Evolutionary conservation across 1,140 invertebrate genomes (phyloP), one percentile per base, ranked within the genome.

Genomic region (Drosophila mayri): DNA sequence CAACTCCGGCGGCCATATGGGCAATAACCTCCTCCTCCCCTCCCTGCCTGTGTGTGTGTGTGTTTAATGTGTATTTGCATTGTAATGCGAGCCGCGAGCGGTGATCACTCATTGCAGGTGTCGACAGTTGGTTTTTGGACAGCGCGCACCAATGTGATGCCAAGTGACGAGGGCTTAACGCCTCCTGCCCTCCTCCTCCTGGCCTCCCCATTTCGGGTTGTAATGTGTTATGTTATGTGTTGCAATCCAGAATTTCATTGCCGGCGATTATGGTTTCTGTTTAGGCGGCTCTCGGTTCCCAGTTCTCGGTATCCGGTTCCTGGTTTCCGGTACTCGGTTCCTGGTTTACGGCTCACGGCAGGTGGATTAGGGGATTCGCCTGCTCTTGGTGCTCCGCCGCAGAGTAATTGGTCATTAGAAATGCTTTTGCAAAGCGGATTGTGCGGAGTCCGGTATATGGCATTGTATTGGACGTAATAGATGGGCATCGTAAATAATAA

Each of bases 21-120:
- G 74, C 76, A 41, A 54, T 67, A 76, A 76, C 40, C 74, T 20
- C 12, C 41, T 1, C 1, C 20, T 22, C 1, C 14, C 44, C 22
- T 14, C 9, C 55, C 10, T 11, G n/a, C 4, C 1, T n/a, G 18
- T 43, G 41, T 11, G 10, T 43, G 20, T 32, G 32, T n/a, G 55
- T 61, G 14, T 47, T 14, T 47, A 16, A 47, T 47, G 44, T 47
- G 28, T 54, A 47, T 76, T 77, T 76, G 74, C 73, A 76, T 76
- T 76, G 74, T 76, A 76, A 76, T 76, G 74, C 73, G 58, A 74
- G 40, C 70, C 58, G 57, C 37, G 64, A 68, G 74, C 62, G 35
- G 73, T 68, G 63, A 77, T 77, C 74, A 76, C 63, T 76, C 73
- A 76, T 68, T 68, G 52, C 68, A 72, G 68, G 68, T 72, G 68